A percentile compares a stretch with the other conserved stretches of the same genome.
phyloP scores from a whole-genome alignment of 2,113 vertebrate species.

The Periophthalmodon schlosseri region DNA sequence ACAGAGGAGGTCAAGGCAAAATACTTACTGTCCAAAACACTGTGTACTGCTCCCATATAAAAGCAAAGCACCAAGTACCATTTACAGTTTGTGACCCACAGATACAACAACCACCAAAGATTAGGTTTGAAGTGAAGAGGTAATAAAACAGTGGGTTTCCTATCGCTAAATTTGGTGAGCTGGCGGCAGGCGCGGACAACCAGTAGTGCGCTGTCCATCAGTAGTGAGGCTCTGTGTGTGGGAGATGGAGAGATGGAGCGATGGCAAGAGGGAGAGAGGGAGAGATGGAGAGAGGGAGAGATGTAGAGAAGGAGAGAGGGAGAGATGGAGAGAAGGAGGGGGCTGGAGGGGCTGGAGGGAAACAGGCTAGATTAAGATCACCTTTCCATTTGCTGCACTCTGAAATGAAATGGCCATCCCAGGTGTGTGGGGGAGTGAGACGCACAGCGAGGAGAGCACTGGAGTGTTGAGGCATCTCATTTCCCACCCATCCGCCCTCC shows the following conservation, averaged over 20 bases:
- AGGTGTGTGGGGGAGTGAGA: slow-evolving; percentile 72
- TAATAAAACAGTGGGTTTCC: slow-evolving; percentile 36
- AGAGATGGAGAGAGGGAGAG: no score
- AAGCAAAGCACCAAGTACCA: not conserved
- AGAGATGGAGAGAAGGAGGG: no score
- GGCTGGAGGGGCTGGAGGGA: slow-evolving; percentile 44
- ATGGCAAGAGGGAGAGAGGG: no score
- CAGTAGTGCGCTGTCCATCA: slow-evolving; percentile 59
- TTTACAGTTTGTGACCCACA: not conserved
- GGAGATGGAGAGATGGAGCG: slow-evolving; percentile 44
- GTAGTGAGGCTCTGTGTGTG: slow-evolving; percentile 57
- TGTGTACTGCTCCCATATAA: slow-evolving; percentile 1
- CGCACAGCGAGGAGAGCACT: slow-evolving; percentile 54
- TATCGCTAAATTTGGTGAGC: slow-evolving; percentile 37
- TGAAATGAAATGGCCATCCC: slow-evolving; percentile 78
- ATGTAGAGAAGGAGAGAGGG: no score
- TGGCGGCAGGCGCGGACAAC: slow-evolving; percentile 41
- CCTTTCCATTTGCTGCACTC: slow-evolving; percentile 78
- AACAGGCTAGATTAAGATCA: slow-evolving; percentile 76
- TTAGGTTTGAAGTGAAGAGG: slow-evolving; percentile 26
- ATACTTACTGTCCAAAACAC: slow-evolving; percentile 31
- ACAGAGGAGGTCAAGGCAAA: slow-evolving; percentile 22
- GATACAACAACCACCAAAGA: slow-evolving; percentile 19
- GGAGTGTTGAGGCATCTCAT: slow-evolving; percentile 75
- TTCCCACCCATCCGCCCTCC: slow-evolving; percentile 53